phyloP scores from a whole-genome alignment of 2,113 vertebrate genomes.

The Ciconia stormi region DNA sequence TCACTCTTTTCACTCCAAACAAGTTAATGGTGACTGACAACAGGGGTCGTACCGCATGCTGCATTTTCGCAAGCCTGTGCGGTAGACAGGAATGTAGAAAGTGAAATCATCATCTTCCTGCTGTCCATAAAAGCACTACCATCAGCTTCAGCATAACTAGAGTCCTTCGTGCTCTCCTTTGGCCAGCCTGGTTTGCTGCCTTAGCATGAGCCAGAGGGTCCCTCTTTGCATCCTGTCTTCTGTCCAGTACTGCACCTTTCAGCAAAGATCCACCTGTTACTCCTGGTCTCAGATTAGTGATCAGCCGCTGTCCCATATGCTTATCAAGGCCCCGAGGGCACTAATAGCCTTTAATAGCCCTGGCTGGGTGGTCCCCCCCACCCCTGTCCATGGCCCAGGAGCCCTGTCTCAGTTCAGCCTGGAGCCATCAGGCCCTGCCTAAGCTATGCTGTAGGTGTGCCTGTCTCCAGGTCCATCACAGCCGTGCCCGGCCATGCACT shows the following conservation, averaged over 20 bases:
- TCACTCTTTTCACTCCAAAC: background rate
- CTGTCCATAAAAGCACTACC: background rate
- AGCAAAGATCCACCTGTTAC: background rate
- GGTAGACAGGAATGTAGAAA: background rate
- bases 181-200: background rate
- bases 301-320: background rate
- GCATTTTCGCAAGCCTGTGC: background rate
- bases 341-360: background rate
- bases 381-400: no score
- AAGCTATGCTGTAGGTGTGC: background rate
- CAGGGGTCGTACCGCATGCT: background rate
- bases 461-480: background rate
- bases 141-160: background rate
- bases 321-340: background rate
- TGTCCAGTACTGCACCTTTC: background rate
- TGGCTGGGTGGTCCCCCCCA: rapidly evolving
- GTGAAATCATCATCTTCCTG: background rate
- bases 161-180: background rate
- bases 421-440: background rate
- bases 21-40: background rate
- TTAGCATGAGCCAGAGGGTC: background rate
- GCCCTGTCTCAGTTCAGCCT: rapidly evolving
- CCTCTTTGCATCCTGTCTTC: background rate
- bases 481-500: no score
- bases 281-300: background rate